Evolutionary conservation across 2,797 vertebrate species (phyloP).

Genomic region (Champsocephalus gunnari): DNA sequence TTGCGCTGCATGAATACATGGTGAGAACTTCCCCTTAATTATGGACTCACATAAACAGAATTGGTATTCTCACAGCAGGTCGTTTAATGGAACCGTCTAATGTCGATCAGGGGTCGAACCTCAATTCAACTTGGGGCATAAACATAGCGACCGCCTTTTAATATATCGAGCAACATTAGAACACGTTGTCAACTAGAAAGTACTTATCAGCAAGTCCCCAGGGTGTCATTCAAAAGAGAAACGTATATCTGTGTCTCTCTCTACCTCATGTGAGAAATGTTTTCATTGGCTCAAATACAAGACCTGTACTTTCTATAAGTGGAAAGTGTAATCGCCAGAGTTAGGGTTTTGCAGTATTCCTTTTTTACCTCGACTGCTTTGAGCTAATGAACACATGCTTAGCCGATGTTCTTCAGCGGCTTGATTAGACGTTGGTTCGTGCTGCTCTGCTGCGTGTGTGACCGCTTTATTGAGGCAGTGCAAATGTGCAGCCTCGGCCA

Average conservation of each 20-base stretch:
- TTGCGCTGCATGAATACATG: constrained; percentile 80
- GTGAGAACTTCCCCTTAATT: constrained; percentile 70
- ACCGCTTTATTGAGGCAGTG: constrained; percentile 31
- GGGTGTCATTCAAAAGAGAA: too few relatives aligned
- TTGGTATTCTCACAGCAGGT: background rate
- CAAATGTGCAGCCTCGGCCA: constrained; percentile 37
- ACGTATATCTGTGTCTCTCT: too few relatives aligned
- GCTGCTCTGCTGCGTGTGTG: constrained; percentile 10
- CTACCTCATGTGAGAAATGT: too few relatives aligned
- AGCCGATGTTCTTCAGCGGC: constrained; percentile 1
- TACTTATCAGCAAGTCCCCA: too few relatives aligned
- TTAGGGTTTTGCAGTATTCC: background rate
- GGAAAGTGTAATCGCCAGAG: background rate
- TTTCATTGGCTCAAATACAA: too few relatives aligned
- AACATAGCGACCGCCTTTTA: too few relatives aligned
- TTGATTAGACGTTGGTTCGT: constrained; percentile 7
- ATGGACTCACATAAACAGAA: background rate
- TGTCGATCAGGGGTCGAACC: background rate
- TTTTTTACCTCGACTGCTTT: constrained; percentile 1
- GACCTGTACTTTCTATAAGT: too few relatives aligned
- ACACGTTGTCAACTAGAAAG: too few relatives aligned
- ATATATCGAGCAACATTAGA: too few relatives aligned
- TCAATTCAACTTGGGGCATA: too few relatives aligned
- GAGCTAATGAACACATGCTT: background rate
- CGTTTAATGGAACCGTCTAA: background rate